Evolutionary conservation across 2,888 invertebrate species (phyloP).

Genomic region (Romanomermis culicivorax): DNA sequence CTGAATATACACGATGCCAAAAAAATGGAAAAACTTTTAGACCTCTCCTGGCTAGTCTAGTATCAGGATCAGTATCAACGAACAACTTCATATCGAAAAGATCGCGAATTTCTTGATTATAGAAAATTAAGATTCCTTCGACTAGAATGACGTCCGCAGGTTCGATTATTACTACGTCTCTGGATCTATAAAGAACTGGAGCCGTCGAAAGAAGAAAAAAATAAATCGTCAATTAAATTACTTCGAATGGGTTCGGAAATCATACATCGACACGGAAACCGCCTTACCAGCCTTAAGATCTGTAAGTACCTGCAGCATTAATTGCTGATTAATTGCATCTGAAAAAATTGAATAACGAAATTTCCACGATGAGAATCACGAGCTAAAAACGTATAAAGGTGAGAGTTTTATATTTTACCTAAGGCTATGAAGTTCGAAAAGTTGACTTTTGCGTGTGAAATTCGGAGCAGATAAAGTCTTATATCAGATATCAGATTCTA

Average conservation of each 20-base stretch:
- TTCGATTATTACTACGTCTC: conserved; percentile 47
- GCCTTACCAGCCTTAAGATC: conserved; percentile 63
- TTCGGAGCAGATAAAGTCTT: no score
- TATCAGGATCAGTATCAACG: conserved; percentile 96
- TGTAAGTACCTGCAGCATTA: conserved; percentile 54
- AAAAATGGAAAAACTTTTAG: conserved; percentile 15
- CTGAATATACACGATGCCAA: conserved; percentile 10
- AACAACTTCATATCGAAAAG: conserved; percentile 97
- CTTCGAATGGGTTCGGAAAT: conserved; percentile 72
- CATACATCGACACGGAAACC: conserved; percentile 75
- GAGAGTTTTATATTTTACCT: no score
- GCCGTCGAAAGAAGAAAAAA: neutral
- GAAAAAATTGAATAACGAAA: no score
- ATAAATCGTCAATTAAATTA: conserved; percentile 38
- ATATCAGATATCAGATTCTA: no score
- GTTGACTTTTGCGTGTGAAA: no score
- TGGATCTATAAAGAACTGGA: conserved; percentile 9
- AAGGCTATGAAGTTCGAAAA: no score
- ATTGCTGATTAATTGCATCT: conserved; percentile 78
- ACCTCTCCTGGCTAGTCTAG: conserved; percentile 83
- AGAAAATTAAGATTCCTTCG: conserved; percentile 93
- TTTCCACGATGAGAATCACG: no score
- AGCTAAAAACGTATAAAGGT: no score
- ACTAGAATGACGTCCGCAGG: conserved; percentile 89
- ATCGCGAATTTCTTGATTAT: conserved; percentile 76